Evolutionary conservation across 2,888 invertebrate species (phyloP), one percentile per base, ranked within the genome.

Genomic region (Epiblema foenella): DNA sequence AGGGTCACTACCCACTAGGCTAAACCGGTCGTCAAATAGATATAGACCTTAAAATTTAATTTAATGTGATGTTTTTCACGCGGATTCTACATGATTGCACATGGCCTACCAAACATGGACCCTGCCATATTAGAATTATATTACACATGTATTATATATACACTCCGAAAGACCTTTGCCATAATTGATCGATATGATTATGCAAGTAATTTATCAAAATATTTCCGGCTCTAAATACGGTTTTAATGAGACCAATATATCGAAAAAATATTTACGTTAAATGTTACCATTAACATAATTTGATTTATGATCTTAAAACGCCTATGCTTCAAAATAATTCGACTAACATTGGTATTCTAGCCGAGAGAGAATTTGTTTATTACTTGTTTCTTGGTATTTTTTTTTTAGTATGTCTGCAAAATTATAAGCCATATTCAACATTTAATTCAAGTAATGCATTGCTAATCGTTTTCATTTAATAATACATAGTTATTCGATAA

Each of bases 151-250:
- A 37, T 39, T 52, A 12, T 10, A 49, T 60, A 49, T 39, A 11
- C 58, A 51, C 3, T 17, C 17, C 33, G 15, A 52, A 18, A 64
- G 64, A 64, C 68, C 63, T 65, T 69, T 51, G 42, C 51, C 33
- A 52, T 64, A 64, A 69, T 64, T 17, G 39, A 69, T 64, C 4
- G 64, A 52, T 52, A 69, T 58, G 42, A 60, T 69, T 65, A 69
- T 57, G 56, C 37, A 49, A 24, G 49, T 29, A 57, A 37, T 64
- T 64, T 39, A 54, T 64, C 9, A 54, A 20, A 24, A 52, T 58
- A 58, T 51, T 68, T 72, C 68, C 68, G 62, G 63, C 68, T 58
- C 49, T 24, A 63, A 63, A 62, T 63, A 72, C 63, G 51, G 68
- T 63, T 68, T 64, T 68, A 72, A 72, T 69, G 63, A 72, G 63